Evolutionary conservation across 2,113 vertebrate species (phyloP).

Genomic region (Istiophorus platypterus): DNA sequence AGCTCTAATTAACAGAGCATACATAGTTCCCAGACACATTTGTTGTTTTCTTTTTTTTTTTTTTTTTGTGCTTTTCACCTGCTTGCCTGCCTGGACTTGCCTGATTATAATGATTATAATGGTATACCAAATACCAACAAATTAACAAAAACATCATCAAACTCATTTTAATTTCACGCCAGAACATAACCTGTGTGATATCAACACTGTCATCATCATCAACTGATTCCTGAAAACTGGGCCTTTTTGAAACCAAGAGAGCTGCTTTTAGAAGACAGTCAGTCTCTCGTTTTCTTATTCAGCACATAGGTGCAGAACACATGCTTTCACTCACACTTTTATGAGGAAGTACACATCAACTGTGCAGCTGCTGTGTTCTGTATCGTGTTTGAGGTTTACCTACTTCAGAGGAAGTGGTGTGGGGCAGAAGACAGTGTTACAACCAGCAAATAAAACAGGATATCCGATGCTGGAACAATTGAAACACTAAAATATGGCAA

Average conservation of each 20-base stretch:
- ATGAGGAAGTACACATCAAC: slow-evolving; percentile 57
- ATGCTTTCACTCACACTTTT: slow-evolving; percentile 42
- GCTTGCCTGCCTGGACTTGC: slow-evolving; percentile 30
- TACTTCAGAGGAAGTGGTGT: slow-evolving; percentile 81
- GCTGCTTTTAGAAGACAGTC: slow-evolving; percentile 21
- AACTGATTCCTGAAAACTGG: slow-evolving; percentile 64
- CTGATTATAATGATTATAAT: slow-evolving; percentile 22
- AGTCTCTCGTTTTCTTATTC: slow-evolving; percentile 44
- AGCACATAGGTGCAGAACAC: slow-evolving; percentile 27
- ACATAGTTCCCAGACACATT: slow-evolving; percentile 73
- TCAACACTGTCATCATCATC: neutral
- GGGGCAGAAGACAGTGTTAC: slow-evolving; percentile 61
- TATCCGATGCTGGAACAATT: slow-evolving; percentile 80
- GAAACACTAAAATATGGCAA: slow-evolving; percentile 55
- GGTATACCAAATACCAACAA: slow-evolving; percentile 17
- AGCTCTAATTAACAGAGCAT: slow-evolving; percentile 75
- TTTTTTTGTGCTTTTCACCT: no score
- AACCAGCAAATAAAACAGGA: slow-evolving; percentile 81
- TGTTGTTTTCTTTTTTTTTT: slow-evolving; percentile 58
- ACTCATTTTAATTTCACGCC: slow-evolving; percentile 14
- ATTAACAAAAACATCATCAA: slow-evolving; percentile 26
- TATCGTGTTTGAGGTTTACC: slow-evolving; percentile 76
- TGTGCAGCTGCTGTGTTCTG: slow-evolving; percentile 68
- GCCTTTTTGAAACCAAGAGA: slow-evolving; percentile 52
- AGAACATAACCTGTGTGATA: slow-evolving; percentile 10